These are phyloP conservation scores for Rhadinocentrus ornatus DNA, from an alignment of 2,797 vertebrate species.

Conservation along the genomic window DNA sequence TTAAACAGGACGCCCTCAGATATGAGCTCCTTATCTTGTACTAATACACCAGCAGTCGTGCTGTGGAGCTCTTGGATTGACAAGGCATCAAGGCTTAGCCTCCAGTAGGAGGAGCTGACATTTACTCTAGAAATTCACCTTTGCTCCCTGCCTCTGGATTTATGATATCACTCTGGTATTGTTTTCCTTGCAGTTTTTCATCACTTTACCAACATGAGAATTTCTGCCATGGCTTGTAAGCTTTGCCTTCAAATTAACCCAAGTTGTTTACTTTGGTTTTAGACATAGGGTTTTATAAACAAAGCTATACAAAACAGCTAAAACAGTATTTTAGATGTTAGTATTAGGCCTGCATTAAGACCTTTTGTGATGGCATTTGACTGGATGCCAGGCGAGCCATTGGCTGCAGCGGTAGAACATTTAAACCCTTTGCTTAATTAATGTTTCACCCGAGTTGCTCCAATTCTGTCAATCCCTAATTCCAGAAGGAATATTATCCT, in stretches of 20 bases:
- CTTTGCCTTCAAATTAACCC: conserved; percentile 26
- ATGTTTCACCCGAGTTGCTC: conserved; percentile 78
- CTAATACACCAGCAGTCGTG: conserved; percentile 38
- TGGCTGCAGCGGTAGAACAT: conserved; percentile 46
- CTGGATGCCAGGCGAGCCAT: conserved; percentile 33
- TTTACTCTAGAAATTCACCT: conserved; percentile 72
- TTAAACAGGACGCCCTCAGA: conserved; percentile 62
- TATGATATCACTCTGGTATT: conserved; percentile 62
- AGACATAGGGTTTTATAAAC: background rate
- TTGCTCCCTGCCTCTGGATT: conserved; percentile 70
- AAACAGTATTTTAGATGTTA: conserved; percentile 22
- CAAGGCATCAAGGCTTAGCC: conserved; percentile 56
- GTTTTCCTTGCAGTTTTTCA: conserved; percentile 57
- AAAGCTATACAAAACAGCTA: background rate
- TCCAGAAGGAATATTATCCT: conserved; percentile 80
- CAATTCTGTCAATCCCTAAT: conserved; percentile 80
- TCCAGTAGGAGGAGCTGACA: conserved; percentile 71
- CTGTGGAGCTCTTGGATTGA: conserved; percentile 48
- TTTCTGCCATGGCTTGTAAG: conserved; percentile 44
- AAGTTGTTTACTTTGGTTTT: conserved; percentile 37
- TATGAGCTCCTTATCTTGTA: conserved; percentile 57
- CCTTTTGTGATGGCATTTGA: conserved; percentile 41
- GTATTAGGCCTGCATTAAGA: conserved; percentile 22
- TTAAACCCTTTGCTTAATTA: conserved; percentile 78
- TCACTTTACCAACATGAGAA: conserved; percentile 46